A percentile compares a stretch with the other conserved stretches of the same genome.
phyloP scores from a whole-genome alignment of 2,888 invertebrate species.

The Mayetiola destructor region DNA sequence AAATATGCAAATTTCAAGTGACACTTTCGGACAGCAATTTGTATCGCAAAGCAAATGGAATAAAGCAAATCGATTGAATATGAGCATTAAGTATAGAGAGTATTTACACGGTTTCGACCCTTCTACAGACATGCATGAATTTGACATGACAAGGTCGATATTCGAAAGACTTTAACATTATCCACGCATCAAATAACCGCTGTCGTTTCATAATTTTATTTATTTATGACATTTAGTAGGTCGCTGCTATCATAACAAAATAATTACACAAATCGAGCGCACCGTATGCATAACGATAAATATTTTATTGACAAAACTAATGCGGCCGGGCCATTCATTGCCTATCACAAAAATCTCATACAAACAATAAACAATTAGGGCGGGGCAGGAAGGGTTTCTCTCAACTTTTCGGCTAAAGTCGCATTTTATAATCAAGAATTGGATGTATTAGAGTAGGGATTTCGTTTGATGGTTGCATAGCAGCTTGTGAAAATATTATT shows the following conservation, averaged over 20 bases:
- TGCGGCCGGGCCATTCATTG: neutral
- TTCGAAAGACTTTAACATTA: no score
- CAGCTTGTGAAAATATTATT: no score
- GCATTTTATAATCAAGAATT: neutral
- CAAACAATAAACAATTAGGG: no score
- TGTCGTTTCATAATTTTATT: neutral
- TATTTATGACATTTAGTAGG: neutral
- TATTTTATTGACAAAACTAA: slow-evolving; percentile 8
- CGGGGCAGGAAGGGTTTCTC: neutral
- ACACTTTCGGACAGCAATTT: neutral
- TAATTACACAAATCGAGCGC: neutral
- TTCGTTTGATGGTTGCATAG: slow-evolving; percentile 5
- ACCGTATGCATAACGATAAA: neutral
- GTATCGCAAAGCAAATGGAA: neutral
- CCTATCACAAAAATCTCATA: no score
- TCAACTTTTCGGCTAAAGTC: neutral
- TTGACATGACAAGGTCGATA: neutral
- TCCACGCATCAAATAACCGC: neutral
- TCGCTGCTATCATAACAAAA: neutral
- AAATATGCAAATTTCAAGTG: neutral
- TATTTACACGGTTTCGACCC: no score
- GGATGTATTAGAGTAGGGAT: neutral
- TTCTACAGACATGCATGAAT: neutral
- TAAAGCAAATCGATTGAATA: no score
- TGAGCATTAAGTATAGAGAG: no score